Base-by-base conservation (phyloP, 1,140 invertebrate genomes). In the Colletes latitarsis region DNA sequence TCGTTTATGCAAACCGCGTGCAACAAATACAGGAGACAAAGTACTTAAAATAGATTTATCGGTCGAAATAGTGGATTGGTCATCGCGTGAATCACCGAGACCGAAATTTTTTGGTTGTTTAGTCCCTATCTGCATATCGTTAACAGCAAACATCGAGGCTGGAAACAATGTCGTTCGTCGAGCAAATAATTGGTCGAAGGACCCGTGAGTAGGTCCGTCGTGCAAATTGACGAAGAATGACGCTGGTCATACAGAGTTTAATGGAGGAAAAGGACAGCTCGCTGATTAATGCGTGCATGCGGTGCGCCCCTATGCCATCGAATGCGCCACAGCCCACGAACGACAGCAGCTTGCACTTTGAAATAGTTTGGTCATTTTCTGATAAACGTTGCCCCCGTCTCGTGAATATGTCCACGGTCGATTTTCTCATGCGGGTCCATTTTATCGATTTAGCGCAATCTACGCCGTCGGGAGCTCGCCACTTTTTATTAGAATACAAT, bases 371-470 rank as follows among this genome's bases (percentile, higher is more conserved):
- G 69, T 57, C 41, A 82, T 88, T 85, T 77, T 46, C 58, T 81
- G 67, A 82, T 68, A 66, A 77, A 79, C 46, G 71, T 75, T 41
- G 49, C 4, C 60, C 62, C 17, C 53, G 62, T 21, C 8, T 6
- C 46, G 8, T 39, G 67, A 14, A 62, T 43, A 55, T 41, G 67
- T 67, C 43, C 55, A 81, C 77, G 62, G 69, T 82, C 55, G 67
- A 58, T 85, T 89, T 90, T 91, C 90, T 80, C 90, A 92, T 91
- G 90, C 91, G 91, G 91, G 91, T 67, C 81, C 80, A 90, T 85
- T 90, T 85, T 89, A 81, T 30, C 30, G 46, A 67, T 86, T 69
- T 87, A 64, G 77, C 63, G 12, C 30, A 43, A 77, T 60, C 52
- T 53, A 64, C 17, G 15, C 46, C 30, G 43, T 3, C 43, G 9